Percentiles rank a stretch among this genome's conserved stretches.
Conservation (phyloP, 2,797 vertebrate species). For the Pithecia hirsuta region DNA sequence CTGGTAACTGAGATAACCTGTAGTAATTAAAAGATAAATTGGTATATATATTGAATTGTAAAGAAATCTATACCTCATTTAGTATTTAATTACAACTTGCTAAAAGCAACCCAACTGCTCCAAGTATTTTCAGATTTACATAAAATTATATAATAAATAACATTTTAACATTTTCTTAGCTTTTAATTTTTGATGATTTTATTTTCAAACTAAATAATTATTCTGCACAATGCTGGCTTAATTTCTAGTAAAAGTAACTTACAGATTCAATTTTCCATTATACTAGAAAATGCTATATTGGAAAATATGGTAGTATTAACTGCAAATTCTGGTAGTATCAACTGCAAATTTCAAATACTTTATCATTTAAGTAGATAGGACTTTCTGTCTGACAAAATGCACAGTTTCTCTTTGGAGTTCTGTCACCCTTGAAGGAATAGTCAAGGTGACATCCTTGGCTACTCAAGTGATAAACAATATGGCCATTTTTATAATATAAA, state of each 20-base stretch:
- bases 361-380: not conserved
- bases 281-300: not conserved
- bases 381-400: not conserved
- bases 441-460: not conserved
- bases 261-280: not conserved
- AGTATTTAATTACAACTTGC: constrained; percentile 47
- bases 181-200: constrained; percentile 31
- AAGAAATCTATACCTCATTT: constrained; percentile 54
- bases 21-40: constrained; percentile 68
- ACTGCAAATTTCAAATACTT: not conserved
- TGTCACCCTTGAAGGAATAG: constrained; percentile 10
- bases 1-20: constrained; percentile 53
- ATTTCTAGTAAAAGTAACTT: not conserved
- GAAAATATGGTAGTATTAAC: not conserved
- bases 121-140: constrained; percentile 28
- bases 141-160: constrained; percentile 39
- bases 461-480: not conserved
- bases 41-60: constrained; percentile 60
- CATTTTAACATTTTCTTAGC: constrained; percentile 23
- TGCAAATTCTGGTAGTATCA: not conserved
- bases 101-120: not conserved
- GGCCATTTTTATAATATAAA: not conserved
- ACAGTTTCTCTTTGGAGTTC: not conserved
- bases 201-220: not conserved
- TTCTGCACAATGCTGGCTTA: not conserved